phyloP scores from a whole-genome alignment of 2,888 invertebrate species.

The Heliconius charithonia region DNA sequence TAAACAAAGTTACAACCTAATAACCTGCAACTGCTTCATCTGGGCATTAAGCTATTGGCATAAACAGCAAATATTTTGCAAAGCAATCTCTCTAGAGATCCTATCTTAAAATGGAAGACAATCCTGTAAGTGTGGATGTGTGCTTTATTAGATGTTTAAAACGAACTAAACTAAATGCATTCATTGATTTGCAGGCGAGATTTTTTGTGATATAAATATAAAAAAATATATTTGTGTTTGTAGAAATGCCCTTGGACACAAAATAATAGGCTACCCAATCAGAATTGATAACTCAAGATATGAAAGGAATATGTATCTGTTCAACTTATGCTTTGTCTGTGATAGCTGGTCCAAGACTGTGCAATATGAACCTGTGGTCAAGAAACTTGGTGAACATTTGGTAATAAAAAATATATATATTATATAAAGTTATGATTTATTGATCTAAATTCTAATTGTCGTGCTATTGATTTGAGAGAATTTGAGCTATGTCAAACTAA shows the following conservation, averaged over 20 bases:
- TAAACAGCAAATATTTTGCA: too few species aligned
- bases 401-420: conserved; percentile 67
- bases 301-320: conserved; percentile 96
- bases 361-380: conserved; percentile 96
- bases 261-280: conserved; percentile 96
- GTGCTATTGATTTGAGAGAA: too few species aligned
- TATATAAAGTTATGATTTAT: conserved; percentile 13
- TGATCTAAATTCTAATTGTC: neutral
- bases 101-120: too few species aligned
- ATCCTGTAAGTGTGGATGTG: too few species aligned
- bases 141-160: too few species aligned
- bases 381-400: conserved; percentile 96
- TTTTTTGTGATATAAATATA: too few species aligned
- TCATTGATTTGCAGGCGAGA: too few species aligned
- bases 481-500: neutral
- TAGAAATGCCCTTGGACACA: conserved; percentile 88
- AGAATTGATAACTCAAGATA: conserved; percentile 95
- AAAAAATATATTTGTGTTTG: conserved; percentile 7
- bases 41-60: too few species aligned
- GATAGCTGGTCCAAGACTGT: conserved; percentile 94
- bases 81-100: too few species aligned
- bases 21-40: too few species aligned
- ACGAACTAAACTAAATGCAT: too few species aligned
- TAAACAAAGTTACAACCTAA: too few species aligned
- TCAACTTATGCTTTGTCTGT: conserved; percentile 97